These are phyloP conservation scores for Tetropium fuscum DNA, from an alignment of 2,888 invertebrate genomes.

Conservation along the genomic window DNA sequence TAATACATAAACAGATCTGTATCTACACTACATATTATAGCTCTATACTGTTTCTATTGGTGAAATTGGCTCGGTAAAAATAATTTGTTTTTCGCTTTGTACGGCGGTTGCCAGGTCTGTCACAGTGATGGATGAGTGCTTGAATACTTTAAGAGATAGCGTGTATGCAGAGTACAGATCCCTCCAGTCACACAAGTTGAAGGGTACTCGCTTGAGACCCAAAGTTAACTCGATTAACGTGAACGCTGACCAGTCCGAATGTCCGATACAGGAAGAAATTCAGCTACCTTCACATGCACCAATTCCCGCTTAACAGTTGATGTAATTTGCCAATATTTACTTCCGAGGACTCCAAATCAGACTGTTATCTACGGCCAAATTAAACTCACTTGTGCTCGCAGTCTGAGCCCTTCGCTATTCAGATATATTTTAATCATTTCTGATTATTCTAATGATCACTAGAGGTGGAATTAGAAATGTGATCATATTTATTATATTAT, in stretches of 20 bases:
- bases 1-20: background rate
- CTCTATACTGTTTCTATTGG: background rate
- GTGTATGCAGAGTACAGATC: constrained; percentile 37
- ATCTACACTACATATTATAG: background rate
- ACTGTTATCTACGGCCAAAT: constrained; percentile 13
- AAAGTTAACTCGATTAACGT: constrained; percentile 35
- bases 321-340: constrained; percentile 14
- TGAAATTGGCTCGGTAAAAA: background rate
- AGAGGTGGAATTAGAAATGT: too few species aligned
- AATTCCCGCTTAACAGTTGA: background rate
- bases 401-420: too few species aligned
- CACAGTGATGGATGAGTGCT: constrained; percentile 46
- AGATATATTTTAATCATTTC: too few species aligned
- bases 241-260: constrained; percentile 24
- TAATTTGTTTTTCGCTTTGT: constrained; percentile 4
- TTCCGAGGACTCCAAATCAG: constrained; percentile 9
- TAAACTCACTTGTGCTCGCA: too few species aligned
- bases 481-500: too few species aligned
- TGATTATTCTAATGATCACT: too few species aligned
- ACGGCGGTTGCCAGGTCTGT: background rate
- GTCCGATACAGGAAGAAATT: constrained; percentile 18
- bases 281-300: background rate
- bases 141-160: constrained; percentile 50
- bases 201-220: constrained; percentile 41
- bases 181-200: constrained; percentile 39